Evolutionary conservation across 2,797 vertebrate species (phyloP).

Genomic region (Erithacus rubecula): DNA sequence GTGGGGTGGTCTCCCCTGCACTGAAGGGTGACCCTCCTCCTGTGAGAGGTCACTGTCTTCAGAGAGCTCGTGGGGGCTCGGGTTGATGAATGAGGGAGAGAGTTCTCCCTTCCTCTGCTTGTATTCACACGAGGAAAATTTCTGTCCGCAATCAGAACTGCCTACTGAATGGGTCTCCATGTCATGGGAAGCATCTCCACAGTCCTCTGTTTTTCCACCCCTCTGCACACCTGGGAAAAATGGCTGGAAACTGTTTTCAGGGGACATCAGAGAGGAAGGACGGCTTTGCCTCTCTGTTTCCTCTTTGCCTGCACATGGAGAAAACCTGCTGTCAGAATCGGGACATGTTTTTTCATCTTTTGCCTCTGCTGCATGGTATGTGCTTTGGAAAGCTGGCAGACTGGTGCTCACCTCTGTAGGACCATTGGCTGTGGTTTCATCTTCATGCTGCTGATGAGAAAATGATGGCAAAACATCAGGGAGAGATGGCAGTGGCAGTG

Average conservation of each 20-base stretch:
- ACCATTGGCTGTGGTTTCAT: slow-evolving; percentile 80
- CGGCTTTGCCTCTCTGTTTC: slow-evolving; percentile 79
- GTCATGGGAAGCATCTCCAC: slow-evolving; percentile 72
- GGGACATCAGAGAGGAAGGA: slow-evolving; percentile 84
- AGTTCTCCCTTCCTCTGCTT: slow-evolving; percentile 86
- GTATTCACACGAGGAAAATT: slow-evolving; percentile 84
- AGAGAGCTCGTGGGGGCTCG: slow-evolving; percentile 83
- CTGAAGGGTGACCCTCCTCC: slow-evolving; percentile 78
- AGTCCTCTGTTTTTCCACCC: slow-evolving; percentile 58
- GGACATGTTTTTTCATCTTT: slow-evolving; percentile 50
- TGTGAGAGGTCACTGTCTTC: slow-evolving; percentile 88
- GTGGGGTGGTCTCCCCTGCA: slow-evolving; percentile 80
- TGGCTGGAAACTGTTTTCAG: slow-evolving; percentile 78
- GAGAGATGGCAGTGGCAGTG: slow-evolving; percentile 35
- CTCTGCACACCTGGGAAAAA: slow-evolving; percentile 57
- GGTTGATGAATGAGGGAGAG: slow-evolving; percentile 96
- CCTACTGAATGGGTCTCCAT: slow-evolving; percentile 77
- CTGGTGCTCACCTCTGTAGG: slow-evolving; percentile 81
- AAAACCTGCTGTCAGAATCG: slow-evolving; percentile 48
- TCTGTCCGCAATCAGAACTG: slow-evolving; percentile 65
- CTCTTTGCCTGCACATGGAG: slow-evolving; percentile 65
- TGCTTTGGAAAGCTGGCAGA: slow-evolving; percentile 44
- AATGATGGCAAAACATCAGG: slow-evolving; percentile 78
- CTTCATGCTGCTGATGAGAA: slow-evolving; percentile 51
- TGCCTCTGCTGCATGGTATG: slow-evolving; percentile 7